Evolutionary conservation across 2,797 vertebrate species (phyloP), one percentile per base, ranked within the genome.

Genomic region (Eupleurogrammus muticus): DNA sequence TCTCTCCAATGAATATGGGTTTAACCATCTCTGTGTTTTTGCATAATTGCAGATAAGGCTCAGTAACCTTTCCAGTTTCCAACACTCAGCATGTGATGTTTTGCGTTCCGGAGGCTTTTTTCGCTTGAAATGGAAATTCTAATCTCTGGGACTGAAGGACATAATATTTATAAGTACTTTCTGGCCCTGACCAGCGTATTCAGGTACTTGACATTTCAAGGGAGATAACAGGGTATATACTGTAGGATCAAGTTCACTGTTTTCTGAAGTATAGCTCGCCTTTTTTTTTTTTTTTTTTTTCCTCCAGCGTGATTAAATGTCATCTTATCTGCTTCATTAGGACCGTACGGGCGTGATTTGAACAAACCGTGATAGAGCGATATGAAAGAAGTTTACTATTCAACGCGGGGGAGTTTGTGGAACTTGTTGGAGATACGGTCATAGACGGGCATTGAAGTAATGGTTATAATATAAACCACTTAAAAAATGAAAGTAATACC

Each of bases 1-100:
- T n/a, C n/a, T n/a, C n/a, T 85, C 63, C 74, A 79, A 40, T 56
- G 73, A 82, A 68, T 79, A 73, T 49, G 60, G 70, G 11, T 80
- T 80, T 66, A 84, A 81, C 73, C 81, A 70, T 82, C 75, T 77
- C 73, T 77, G 66, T 87, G 79, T 90, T 88, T 90, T 88, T 87
- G 86, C 87, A 89, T 92, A 90, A 92, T 90, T 89, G 86, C 85
- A 92, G 91, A 92, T 90, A 93, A 92, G 87, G 73, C 88, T 86
- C 65, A 53, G 82, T 90, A 91, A 92, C 91, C 90, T 92, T 91
- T 91, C 79, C 84, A 79, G 82, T 86, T 89, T 84, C 87, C 84
- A 75, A 52, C 75, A 71, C 82, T 84, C 87, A 84, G 88, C 88
- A 81, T 84, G 81, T 59, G 81, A 82, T 85, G 73, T 89, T 91